Conservation (phyloP, 2,888 invertebrate species). For the Boloria euphrosyne region DNA sequence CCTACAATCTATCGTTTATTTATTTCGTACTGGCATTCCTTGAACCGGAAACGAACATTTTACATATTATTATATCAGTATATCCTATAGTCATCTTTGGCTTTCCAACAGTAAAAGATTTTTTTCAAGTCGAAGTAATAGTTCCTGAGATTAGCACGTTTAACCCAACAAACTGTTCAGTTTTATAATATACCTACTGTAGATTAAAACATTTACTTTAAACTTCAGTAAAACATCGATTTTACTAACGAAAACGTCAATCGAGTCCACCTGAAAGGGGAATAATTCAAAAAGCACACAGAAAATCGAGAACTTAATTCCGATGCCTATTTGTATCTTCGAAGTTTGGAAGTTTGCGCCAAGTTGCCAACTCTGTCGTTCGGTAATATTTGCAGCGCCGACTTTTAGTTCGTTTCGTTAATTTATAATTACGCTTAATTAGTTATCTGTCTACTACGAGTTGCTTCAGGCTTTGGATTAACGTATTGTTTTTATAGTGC, state of each 20-base stretch:
- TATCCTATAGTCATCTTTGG: no score
- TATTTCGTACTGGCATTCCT: neutral
- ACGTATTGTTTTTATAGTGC: neutral
- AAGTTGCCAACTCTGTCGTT: constrained; percentile 63
- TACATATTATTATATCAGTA: no score
- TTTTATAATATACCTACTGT: no score
- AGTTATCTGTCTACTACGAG: constrained; percentile 51
- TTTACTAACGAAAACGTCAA: constrained; percentile 21
- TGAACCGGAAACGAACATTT: no score
- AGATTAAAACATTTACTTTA: neutral
- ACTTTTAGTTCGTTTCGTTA: constrained; percentile 68
- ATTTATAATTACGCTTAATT: constrained; percentile 77
- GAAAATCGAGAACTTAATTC: constrained; percentile 75
- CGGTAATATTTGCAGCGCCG: constrained; percentile 67
- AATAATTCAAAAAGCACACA: constrained; percentile 81
- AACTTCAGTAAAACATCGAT: constrained; percentile 5
- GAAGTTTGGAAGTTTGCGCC: constrained; percentile 52
- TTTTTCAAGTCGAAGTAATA: no score
- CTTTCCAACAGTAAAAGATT: no score
- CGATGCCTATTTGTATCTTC: constrained; percentile 79
- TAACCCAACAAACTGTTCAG: no score
- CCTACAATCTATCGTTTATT: neutral
- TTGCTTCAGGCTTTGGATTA: constrained; percentile 26
- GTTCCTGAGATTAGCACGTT: no score
- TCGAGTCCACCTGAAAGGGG: constrained; percentile 59